Evolutionary conservation across 1,140 invertebrate genomes (phyloP).

Genomic region (Copidosoma floridanum): DNA sequence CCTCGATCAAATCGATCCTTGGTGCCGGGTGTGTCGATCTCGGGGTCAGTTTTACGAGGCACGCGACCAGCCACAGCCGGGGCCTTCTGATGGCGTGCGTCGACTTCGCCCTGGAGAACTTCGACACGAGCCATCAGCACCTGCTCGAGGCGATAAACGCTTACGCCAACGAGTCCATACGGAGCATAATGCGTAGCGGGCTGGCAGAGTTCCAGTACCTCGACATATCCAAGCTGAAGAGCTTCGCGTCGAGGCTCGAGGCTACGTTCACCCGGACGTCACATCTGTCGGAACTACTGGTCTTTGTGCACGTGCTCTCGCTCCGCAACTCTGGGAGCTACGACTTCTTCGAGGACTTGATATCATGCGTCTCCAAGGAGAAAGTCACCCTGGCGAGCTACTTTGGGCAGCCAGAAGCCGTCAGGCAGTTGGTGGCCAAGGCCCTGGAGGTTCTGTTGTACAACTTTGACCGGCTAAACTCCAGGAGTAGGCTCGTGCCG

Average conservation of each 20-base stretch:
- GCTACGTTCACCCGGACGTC: neutral
- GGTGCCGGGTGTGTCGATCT: slow-evolving; percentile 26
- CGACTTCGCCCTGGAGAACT: slow-evolving; percentile 1
- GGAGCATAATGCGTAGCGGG: neutral
- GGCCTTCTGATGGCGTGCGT: neutral
- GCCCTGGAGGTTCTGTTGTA: slow-evolving; percentile 20
- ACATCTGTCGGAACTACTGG: neutral
- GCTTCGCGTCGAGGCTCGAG: neutral
- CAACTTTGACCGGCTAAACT: slow-evolving; percentile 19
- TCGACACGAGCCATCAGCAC: neutral
- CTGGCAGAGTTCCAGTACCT: neutral
- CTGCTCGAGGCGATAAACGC: slow-evolving; percentile 4
- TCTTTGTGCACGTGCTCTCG: neutral
- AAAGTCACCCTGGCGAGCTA: slow-evolving; percentile 7
- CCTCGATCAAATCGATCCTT: slow-evolving; percentile 29
- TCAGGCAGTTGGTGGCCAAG: neutral
- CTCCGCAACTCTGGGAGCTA: neutral
- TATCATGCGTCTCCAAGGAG: neutral
- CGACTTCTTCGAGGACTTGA: slow-evolving; percentile 9
- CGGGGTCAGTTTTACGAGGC: slow-evolving; percentile 32
- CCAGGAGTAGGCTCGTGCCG: slow-evolving; percentile 7
- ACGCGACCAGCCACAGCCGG: neutral
- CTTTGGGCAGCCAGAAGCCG: slow-evolving; percentile 3
- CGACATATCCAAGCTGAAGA: slow-evolving; percentile 8
- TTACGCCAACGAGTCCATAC: slow-evolving; percentile 4